Conservation (phyloP, 1,140 invertebrate genomes). For the Antheraea pernyi region DNA sequence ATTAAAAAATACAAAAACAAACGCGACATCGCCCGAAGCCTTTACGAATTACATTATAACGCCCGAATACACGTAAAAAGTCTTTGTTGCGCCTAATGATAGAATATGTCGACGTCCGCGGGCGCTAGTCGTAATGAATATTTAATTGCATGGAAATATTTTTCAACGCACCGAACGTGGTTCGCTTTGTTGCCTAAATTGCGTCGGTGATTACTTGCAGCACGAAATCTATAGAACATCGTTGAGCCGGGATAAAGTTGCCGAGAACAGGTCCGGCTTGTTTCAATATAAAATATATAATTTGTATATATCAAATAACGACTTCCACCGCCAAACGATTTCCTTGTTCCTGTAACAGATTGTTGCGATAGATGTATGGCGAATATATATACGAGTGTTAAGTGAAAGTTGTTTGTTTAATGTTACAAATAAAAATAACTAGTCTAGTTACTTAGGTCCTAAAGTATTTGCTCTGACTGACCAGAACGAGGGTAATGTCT, state of each 20-base stretch:
- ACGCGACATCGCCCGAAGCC: constrained; percentile 9
- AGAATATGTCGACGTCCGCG: constrained; percentile 46
- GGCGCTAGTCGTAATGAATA: constrained; percentile 60
- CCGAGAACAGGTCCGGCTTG: not conserved
- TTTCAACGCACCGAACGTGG: constrained; percentile 37
- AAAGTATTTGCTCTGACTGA: too few species aligned
- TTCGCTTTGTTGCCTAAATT: constrained; percentile 40
- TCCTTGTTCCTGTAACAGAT: constrained; percentile 23
- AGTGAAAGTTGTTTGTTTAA: constrained; percentile 1
- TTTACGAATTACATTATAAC: constrained; percentile 29
- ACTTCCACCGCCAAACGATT: constrained; percentile 20
- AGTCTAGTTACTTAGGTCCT: too few species aligned
- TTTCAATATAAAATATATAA: not conserved
- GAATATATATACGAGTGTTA: not conserved
- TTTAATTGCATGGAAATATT: constrained; percentile 69
- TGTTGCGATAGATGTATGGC: not conserved
- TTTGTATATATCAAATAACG: constrained; percentile 8
- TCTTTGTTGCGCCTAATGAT: constrained; percentile 47
- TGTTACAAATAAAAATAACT: not conserved
- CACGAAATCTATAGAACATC: constrained; percentile 9
- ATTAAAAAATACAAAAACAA: not conserved
- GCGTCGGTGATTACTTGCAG: constrained; percentile 20
- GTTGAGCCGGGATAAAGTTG: not conserved
- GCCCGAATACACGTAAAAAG: constrained; percentile 10
- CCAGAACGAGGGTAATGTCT: too few species aligned